Base-by-base conservation (phyloP, 2,113 vertebrate species). In the Cyprinus carpio region DNA sequence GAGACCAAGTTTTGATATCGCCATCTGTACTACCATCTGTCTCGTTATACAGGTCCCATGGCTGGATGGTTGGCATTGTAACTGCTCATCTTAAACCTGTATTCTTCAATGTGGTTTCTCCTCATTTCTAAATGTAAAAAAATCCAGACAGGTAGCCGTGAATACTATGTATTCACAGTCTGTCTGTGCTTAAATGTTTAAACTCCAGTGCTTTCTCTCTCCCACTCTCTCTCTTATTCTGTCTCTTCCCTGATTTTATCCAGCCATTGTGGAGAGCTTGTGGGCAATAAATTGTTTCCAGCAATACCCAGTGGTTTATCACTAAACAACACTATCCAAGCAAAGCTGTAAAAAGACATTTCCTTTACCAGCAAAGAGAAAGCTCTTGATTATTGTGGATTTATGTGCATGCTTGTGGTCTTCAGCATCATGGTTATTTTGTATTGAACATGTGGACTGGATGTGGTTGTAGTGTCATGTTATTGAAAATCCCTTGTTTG, bases 81-180 rank as follows among this genome's bases (percentile, higher is more conserved):
- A 16, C 65, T 49, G 16, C 31, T 46, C 43, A 12, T 69, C 11
- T 71, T 82, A 84, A 31, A 4, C 56, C 74, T 25, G 74, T 29
- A 80, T 12, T 77, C 31, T 37, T 43, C 65, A 1, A 29, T 62
- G 16, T 74, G 37, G 34, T 31, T 74, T 31, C 72, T 29, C 37
- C 8, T 65, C 67, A 83, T 86, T 83, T 80, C 15, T 23, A 49
- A 34, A 11, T 56, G 46, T 72, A 51, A 71, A 82, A 71, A 82
- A 82, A 65, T 72, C 67, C 74, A 75, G 46, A 87, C 64, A 49
- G 37, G 81, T 79, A 84, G 80, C 58, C 75, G 62, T 89, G 49
- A 80, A 80, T 58, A 43, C 40, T 8, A 40, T 43, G 43, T 49
- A 46, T 58, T n/a, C 60, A 46, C 76, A 43, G 27, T 31, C 84